Percentiles rank a stretch among this genome's conserved stretches.
Evolutionary conservation across 2,888 invertebrate species (phyloP).

Genomic region (Drosophila acutilabella): DNA sequence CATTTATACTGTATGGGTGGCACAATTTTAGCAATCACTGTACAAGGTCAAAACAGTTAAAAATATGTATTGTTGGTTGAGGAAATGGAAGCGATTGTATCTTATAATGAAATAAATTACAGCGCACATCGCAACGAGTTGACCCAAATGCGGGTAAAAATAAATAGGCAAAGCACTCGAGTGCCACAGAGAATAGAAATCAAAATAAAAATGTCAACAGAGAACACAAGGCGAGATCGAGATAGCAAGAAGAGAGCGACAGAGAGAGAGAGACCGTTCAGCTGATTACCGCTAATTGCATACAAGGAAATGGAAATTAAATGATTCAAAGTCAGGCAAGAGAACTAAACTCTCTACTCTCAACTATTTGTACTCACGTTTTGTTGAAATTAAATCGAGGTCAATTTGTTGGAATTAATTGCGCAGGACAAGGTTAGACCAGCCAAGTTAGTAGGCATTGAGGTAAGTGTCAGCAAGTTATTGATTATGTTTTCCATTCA

Average conservation of each 20-base stretch:
- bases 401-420: slow-evolving; percentile 36
- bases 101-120: slow-evolving; percentile 74
- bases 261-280: slow-evolving; percentile 20
- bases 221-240: background rate
- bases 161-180: slow-evolving; percentile 18
- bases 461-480: slow-evolving; percentile 11
- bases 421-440: slow-evolving; percentile 35
- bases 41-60: slow-evolving; percentile 68
- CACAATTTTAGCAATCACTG: slow-evolving; percentile 50
- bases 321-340: slow-evolving; percentile 32
- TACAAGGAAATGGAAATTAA: slow-evolving; percentile 65
- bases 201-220: slow-evolving; percentile 33
- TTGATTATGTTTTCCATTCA: background rate
- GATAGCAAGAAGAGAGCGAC: slow-evolving; percentile 11
- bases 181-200: slow-evolving; percentile 36
- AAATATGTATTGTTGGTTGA: slow-evolving; percentile 39
- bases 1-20: slow-evolving; percentile 13
- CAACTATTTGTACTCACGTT: slow-evolving; percentile 15
- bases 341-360: slow-evolving; percentile 8
- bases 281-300: slow-evolving; percentile 79
- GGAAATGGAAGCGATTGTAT: slow-evolving; percentile 56
- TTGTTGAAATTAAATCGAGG: slow-evolving; percentile 50
- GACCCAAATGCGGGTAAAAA: slow-evolving; percentile 62
- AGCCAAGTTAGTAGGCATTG: slow-evolving; percentile 13
- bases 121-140: slow-evolving; percentile 61